Conservation (phyloP, 2,797 vertebrate genomes). For the Chelon labrosus region DNA sequence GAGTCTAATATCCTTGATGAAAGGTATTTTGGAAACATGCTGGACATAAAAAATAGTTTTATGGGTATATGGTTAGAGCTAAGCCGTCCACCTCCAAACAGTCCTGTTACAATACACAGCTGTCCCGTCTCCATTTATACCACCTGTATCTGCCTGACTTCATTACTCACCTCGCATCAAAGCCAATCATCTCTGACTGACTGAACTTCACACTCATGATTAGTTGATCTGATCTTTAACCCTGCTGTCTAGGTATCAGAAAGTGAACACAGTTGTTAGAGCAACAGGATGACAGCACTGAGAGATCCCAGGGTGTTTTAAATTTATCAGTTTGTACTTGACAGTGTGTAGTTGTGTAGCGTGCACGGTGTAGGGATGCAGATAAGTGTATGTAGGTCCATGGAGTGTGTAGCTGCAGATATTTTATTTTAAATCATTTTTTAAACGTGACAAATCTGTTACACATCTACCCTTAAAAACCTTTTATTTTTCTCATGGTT, state of each 20-base stretch:
- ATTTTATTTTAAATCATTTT: slow-evolving; percentile 6
- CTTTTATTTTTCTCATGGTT: slow-evolving; percentile 31
- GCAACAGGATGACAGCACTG: slow-evolving; percentile 23
- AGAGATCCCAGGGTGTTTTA: slow-evolving; percentile 13
- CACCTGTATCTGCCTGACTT: slow-evolving; percentile 25
- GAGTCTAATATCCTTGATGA: slow-evolving; percentile 49
- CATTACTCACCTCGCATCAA: slow-evolving; percentile 14
- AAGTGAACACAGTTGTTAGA: slow-evolving; percentile 2
- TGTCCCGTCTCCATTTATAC: slow-evolving; percentile 35
- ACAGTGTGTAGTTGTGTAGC: neutral
- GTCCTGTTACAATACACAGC: slow-evolving; percentile 5
- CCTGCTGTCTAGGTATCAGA: slow-evolving; percentile 22
- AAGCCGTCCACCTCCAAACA: neutral
- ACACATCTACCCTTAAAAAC: slow-evolving; percentile 1
- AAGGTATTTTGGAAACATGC: slow-evolving; percentile 18
- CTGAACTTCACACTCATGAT: slow-evolving; percentile 69
- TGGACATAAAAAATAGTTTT: slow-evolving; percentile 8
- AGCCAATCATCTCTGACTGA: slow-evolving; percentile 30
- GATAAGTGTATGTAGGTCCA: neutral
- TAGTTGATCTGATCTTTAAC: slow-evolving; percentile 60
- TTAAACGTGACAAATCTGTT: neutral
- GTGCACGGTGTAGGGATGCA: neutral
- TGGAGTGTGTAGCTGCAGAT: neutral
- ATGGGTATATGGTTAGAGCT: neutral
- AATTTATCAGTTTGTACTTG: neutral